phyloP scores from a whole-genome alignment of 1,140 invertebrate species.

The Lordiphosa stackelbergi region DNA sequence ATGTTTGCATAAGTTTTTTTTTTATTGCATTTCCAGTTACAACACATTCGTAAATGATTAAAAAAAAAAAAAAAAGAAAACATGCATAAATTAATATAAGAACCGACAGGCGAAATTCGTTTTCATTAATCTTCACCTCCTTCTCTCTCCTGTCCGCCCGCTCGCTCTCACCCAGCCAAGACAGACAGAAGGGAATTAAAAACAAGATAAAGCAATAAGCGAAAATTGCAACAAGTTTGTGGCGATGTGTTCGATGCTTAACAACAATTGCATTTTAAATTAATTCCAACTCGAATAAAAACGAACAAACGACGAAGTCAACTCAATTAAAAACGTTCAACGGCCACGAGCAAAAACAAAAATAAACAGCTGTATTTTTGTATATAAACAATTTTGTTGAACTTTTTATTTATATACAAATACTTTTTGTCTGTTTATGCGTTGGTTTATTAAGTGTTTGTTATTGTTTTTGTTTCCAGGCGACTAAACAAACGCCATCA shows the following conservation, averaged over 20 bases:
- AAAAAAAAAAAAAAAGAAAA: slow-evolving; percentile 9
- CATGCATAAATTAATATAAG: slow-evolving; percentile 50
- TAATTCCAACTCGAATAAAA: slow-evolving; percentile 52
- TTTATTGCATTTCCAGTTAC: too few relatives aligned
- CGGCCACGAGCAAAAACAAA: slow-evolving; percentile 22
- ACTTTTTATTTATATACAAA: not conserved
- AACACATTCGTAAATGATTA: too few relatives aligned
- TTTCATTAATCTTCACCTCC: slow-evolving; percentile 12
- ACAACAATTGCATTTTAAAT: slow-evolving; percentile 70
- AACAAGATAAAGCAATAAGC: slow-evolving; percentile 70
- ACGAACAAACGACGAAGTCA: slow-evolving; percentile 42
- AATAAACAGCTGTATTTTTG: not conserved
- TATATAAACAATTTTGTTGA: slow-evolving; percentile 19
- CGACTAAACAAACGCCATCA: slow-evolving; percentile 62
- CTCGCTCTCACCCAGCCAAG: not conserved
- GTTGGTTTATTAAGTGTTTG: slow-evolving; percentile 12
- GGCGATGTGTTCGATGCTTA: slow-evolving; percentile 27
- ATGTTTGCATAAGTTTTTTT: slow-evolving; percentile 2
- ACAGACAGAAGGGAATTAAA: slow-evolving; percentile 14
- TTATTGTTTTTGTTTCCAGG: slow-evolving; percentile 33
- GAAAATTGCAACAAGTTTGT: slow-evolving; percentile 72
- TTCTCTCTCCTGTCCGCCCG: not conserved
- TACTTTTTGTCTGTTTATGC: slow-evolving; percentile 11
- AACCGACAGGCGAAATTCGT: slow-evolving; percentile 4
- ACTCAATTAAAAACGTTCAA: slow-evolving; percentile 68